phyloP scores from a whole-genome alignment of 2,113 vertebrate species.

The Prolemur simus region DNA sequence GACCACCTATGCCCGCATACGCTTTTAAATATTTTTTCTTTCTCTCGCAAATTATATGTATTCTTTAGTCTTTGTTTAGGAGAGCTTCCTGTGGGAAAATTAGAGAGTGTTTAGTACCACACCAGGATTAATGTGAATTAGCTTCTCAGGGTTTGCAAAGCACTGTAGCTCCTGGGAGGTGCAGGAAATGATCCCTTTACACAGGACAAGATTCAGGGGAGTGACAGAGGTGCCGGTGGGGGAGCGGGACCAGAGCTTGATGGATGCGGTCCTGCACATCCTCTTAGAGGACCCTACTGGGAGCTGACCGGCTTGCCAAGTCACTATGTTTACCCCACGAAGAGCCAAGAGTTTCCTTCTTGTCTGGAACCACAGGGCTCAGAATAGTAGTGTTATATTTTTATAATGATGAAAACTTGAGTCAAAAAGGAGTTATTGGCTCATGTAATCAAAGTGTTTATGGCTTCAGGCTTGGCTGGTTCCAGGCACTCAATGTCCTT shows the following conservation, averaged over 20 bases:
- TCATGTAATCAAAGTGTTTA: neutral
- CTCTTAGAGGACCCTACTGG: neutral
- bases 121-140: neutral
- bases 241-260: neutral
- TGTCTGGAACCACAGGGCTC: neutral
- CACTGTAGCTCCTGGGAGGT: neutral
- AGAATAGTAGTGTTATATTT: neutral
- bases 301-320: neutral
- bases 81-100: constrained; percentile 5
- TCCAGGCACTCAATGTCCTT: neutral
- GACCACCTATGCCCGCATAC: neutral
- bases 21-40: neutral
- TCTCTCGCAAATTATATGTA: neutral
- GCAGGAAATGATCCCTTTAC: neutral
- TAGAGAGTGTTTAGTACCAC: neutral
- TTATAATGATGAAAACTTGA: neutral
- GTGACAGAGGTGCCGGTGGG: fast-evolving
- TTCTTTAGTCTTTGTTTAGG: neutral
- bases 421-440: neutral
- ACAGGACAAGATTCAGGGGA: neutral
- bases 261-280: neutral
- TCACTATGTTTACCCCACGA: neutral
- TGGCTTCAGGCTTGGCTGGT: neutral
- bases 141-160: neutral
- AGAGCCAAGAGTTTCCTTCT: neutral